Percentiles rank a stretch among this genome's conserved stretches.
Evolutionary conservation across 2,113 vertebrate genomes (phyloP).

Genomic region (Ictalurus furcatus): DNA sequence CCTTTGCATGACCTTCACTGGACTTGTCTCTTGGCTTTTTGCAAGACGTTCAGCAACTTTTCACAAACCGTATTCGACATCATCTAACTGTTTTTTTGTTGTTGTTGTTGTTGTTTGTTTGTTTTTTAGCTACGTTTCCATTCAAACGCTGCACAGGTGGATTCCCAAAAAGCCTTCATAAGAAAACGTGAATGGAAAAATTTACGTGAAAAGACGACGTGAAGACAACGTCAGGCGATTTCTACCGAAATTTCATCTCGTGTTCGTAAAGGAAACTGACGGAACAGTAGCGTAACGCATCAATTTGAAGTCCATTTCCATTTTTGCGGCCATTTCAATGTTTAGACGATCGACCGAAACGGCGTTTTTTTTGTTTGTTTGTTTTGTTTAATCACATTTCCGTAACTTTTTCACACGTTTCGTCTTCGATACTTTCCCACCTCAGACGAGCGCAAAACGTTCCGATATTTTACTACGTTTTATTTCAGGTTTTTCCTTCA

Average conservation of each 20-base stretch:
- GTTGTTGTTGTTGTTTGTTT: no score
- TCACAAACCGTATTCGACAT: not conserved
- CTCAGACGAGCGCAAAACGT: not conserved
- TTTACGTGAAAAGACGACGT: not conserved
- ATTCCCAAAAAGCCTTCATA: not conserved
- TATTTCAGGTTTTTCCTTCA: not conserved
- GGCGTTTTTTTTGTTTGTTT: no score
- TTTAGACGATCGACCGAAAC: no score
- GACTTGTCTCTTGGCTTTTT: not conserved
- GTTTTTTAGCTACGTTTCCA: no score
- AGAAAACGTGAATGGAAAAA: not conserved
- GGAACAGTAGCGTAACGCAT: not conserved
- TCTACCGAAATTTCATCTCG: not conserved
- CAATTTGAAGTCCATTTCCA: not conserved
- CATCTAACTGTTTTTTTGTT: no score
- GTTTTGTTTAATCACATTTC: not conserved
- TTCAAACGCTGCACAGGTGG: not conserved
- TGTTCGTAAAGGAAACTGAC: not conserved
- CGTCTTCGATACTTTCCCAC: not conserved
- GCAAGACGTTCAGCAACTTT: not conserved
- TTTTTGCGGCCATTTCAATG: no score
- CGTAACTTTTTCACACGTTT: not conserved
- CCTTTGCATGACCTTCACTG: not conserved
- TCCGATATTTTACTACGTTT: not conserved
- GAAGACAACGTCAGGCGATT: not conserved